Evolutionary conservation across 1,140 invertebrate genomes (phyloP), one percentile per base, ranked within the genome.

Genomic region (Piezodorus guildinii): DNA sequence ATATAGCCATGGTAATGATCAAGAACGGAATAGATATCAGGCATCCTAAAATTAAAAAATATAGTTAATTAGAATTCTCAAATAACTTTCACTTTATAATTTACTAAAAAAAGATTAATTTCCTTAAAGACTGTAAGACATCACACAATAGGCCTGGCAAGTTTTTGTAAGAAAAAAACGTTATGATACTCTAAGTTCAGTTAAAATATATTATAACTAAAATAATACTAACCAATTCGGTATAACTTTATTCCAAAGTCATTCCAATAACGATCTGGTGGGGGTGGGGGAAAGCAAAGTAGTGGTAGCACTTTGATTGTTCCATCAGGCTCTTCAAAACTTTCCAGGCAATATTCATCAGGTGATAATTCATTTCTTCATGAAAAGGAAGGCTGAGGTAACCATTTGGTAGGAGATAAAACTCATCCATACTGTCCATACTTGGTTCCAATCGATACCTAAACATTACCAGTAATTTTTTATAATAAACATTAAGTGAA

Each of bases 371-470:
- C 14, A 21, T 56, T 15, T 23, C 23, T 3, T 15, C 52, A 21
- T 23, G 52, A 15, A 23, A 23, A 25, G 52, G 52, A 10, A 56
- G 15, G 4, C 17, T 16, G 15, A 56, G 52, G 19, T 23, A 21
- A 23, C 52, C 52, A 56, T 3, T 14, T 8, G 52, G 52, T 9
- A 21, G 52, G 17, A 56, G 23, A 21, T 56, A 25, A 23, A 56
- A 56, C 14, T 56, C 52, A 15, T 56, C 52, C 23, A 25, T 6
- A 56, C 52, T 56, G 52, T 56, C 52, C 15, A 4, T 56, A 25
- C 23, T 16, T 23, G 52, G 52, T 23, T 56, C 52, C 4, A 56
- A 15, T 15, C 52, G 17, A 15, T 56, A 56, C 19, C 52, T 56
- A 25, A 4, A 56, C 3, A 49, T 9, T 19, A 6, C 21, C 6